phyloP scores from a whole-genome alignment of 2,888 invertebrate genomes.

The Epinotia ramella region DNA sequence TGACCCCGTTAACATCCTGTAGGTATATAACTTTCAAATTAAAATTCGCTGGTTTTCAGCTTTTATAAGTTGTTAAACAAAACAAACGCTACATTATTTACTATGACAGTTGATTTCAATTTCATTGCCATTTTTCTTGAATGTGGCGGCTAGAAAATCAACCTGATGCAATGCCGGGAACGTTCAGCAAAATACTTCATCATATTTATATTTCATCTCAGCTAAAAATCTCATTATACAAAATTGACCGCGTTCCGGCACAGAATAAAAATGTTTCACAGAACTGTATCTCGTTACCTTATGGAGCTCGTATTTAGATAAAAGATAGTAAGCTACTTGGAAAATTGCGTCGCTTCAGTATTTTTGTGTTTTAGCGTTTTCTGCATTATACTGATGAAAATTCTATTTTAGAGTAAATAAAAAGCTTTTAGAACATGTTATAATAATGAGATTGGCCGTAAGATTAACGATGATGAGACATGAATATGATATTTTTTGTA shows the following conservation, averaged over 20 bases:
- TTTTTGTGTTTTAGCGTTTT: background rate
- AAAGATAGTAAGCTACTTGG: background rate
- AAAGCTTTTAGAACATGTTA: background rate
- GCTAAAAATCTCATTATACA: constrained; percentile 26
- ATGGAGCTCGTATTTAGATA: background rate
- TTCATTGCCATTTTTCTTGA: no score
- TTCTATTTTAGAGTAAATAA: constrained; percentile 3
- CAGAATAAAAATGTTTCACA: constrained; percentile 21
- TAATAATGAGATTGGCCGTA: background rate
- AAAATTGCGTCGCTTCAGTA: background rate
- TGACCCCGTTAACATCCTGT: no score
- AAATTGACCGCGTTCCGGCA: constrained; percentile 11
- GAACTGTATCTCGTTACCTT: constrained; percentile 6
- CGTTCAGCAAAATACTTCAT: constrained; percentile 4
- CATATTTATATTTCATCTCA: constrained; percentile 12
- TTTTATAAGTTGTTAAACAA: no score
- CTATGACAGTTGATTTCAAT: no score
- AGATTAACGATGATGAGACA: background rate
- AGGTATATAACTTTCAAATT: no score
- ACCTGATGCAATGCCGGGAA: background rate
- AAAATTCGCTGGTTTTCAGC: no score
- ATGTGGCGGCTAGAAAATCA: no score
- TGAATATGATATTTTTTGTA: background rate
- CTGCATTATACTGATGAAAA: constrained; percentile 13
- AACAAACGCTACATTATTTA: no score